Base-by-base conservation (phyloP, 2,113 vertebrate species). In the Bambusicola thoracicus region DNA sequence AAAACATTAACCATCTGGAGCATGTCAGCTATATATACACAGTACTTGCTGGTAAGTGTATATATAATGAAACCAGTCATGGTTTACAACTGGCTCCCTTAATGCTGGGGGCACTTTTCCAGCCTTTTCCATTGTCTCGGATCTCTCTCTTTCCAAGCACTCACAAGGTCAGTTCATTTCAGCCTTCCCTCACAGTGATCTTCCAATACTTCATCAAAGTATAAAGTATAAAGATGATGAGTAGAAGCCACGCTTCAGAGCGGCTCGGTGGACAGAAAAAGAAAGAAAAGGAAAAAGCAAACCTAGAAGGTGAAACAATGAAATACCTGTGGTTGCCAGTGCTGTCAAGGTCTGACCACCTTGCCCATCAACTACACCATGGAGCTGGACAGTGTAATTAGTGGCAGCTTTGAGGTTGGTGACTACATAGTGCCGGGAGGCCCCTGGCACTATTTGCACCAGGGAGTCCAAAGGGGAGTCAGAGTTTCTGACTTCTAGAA, bases 401-500 rank as follows among this genome's bases (percentile, higher is more conserved):
- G 98, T 99, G 97, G 97, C 92, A 55, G 97, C 96, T 97, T 97
- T 98, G 70, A 99, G 98, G 86, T 95, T 97, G 68, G 96, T 96
- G 97, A 98, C 98, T 79, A 98, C 94, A 49, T 97, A 98, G 85
- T 66, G 97, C 83, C 29, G 97, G 43, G 93, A 96, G 6, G 85
- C 95, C 51, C 93, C 97, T 1, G 98, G 93, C 93, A 98, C 90
- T 27, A 97, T 97, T 79, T 92, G 97, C 48, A 97, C 98, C 97
- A 98, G 96, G 2, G 96, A 98, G 94, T 98, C 98, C 97, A 97
- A 97, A 96, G 97, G 97, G 93, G 95, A 96, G 91, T 98, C 98
- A 96, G 97, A 98, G 96, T 98, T 98, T 97, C 98, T 98, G 97
- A 99, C 97, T 97, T 99, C 98, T 97, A 98, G 97, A 96, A 98